Evolutionary conservation across 2,888 invertebrate species (phyloP).

Genomic region (Metalampra italica): DNA sequence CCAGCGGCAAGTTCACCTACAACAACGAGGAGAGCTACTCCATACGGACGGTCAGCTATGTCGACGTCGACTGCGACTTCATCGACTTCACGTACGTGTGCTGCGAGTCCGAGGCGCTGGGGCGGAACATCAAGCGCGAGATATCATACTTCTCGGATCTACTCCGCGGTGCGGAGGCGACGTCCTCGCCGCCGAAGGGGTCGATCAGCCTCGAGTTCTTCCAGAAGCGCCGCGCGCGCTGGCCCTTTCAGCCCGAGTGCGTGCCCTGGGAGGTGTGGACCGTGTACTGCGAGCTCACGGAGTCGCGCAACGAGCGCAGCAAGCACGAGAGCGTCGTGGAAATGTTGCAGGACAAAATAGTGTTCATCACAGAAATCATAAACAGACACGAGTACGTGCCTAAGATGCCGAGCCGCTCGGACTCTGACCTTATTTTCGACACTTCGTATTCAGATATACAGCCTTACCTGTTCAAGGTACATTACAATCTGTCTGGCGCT

Average conservation of each 20-base stretch:
- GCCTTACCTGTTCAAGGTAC: slow-evolving; percentile 97
- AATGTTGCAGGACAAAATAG: slow-evolving; percentile 93
- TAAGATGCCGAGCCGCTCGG: slow-evolving; percentile 95
- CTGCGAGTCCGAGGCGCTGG: slow-evolving; percentile 90
- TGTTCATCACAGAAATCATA: slow-evolving; percentile 96
- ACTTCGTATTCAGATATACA: slow-evolving; percentile 95
- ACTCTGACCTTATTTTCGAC: slow-evolving; percentile 96
- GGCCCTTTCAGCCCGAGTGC: slow-evolving; percentile 94
- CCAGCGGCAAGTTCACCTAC: slow-evolving; percentile 95
- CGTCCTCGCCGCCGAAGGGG: slow-evolving; percentile 80
- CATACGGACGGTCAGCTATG: slow-evolving; percentile 96
- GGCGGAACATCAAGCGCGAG: slow-evolving; percentile 84
- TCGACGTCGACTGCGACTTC: slow-evolving; percentile 98
- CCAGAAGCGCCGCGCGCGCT: slow-evolving; percentile 92
- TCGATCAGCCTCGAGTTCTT: slow-evolving; percentile 97
- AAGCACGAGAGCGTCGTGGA: slow-evolving; percentile 94
- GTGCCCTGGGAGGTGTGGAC: slow-evolving; percentile 99
- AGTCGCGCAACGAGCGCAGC: slow-evolving; percentile 89
- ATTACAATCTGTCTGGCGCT: slow-evolving; percentile 89
- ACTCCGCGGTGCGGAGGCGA: slow-evolving; percentile 84
- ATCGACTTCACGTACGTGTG: slow-evolving; percentile 98
- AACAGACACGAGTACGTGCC: slow-evolving; percentile 98
- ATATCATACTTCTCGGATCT: slow-evolving; percentile 89
- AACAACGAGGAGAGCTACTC: slow-evolving; percentile 96
- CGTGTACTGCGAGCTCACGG: slow-evolving; percentile 91